phyloP scores from a whole-genome alignment of 2,888 invertebrate genomes.

The Orchesellides sinensis region DNA sequence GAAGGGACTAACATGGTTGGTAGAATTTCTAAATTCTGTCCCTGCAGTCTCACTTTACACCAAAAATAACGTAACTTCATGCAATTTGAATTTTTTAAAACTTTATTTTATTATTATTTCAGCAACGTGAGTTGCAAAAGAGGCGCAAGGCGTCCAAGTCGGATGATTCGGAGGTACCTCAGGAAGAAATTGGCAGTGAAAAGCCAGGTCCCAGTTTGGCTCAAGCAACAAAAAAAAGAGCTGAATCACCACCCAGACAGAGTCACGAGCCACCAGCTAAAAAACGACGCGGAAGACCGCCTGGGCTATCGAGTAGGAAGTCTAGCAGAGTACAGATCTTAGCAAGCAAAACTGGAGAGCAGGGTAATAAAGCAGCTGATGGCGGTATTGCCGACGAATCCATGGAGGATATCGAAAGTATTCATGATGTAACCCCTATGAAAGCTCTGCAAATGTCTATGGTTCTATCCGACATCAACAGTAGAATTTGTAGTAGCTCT shows the following conservation, averaged over 20 bases:
- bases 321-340: slow-evolving; percentile 34
- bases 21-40: too few relatives aligned
- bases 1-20: neutral
- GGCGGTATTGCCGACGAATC: slow-evolving; percentile 75
- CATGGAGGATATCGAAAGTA: slow-evolving; percentile 79
- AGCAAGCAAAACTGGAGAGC: neutral
- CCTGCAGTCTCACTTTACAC: too few relatives aligned
- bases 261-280: slow-evolving; percentile 64
- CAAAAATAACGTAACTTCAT: neutral
- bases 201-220: slow-evolving; percentile 8
- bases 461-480: slow-evolving; percentile 87
- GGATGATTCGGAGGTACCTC: slow-evolving; percentile 49
- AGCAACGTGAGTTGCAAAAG: slow-evolving; percentile 63
- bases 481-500: slow-evolving; percentile 85
- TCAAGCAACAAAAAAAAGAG: neutral
- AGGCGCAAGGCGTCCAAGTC: slow-evolving; percentile 57
- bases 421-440: slow-evolving; percentile 80
- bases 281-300: slow-evolving; percentile 68
- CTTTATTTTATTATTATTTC: neutral
- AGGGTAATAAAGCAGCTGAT: neutral
- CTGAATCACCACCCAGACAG: slow-evolving; percentile 24
- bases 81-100: neutral
- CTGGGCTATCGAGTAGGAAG: slow-evolving; percentile 53
- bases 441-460: slow-evolving; percentile 85
- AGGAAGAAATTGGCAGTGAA: slow-evolving; percentile 35